These are phyloP conservation scores for Arothron firmamentum DNA, from an alignment of 2,113 vertebrate species.

Conservation along the genomic window DNA sequence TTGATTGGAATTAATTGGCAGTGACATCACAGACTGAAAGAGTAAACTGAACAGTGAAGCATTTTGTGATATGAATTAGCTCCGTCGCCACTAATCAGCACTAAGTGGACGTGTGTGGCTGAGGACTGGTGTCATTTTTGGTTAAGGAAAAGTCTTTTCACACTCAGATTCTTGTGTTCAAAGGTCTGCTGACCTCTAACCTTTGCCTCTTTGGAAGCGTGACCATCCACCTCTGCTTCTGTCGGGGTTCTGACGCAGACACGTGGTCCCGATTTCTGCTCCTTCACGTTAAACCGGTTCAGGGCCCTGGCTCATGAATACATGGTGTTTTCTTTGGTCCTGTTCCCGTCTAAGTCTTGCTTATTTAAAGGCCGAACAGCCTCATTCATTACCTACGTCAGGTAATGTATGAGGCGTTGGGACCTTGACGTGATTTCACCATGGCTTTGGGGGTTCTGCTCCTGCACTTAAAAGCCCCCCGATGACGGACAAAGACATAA, in stretches of 20 bases:
- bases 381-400: slow-evolving; percentile 61
- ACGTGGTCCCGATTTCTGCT: slow-evolving; percentile 41
- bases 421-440: slow-evolving; percentile 60
- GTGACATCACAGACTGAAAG: slow-evolving; percentile 49
- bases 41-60: slow-evolving; percentile 55
- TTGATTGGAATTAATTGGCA: slow-evolving; percentile 68
- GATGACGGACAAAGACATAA: slow-evolving; percentile 73
- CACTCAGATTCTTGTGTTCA: not conserved
- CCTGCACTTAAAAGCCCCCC: slow-evolving; percentile 70
- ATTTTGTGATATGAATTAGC: slow-evolving; percentile 28
- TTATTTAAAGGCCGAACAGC: slow-evolving; percentile 62
- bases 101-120: not conserved
- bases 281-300: slow-evolving; percentile 45
- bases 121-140: slow-evolving; percentile 1
- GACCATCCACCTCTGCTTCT: not conserved
- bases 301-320: slow-evolving; percentile 41
- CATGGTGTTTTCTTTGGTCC: slow-evolving; percentile 69
- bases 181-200: not conserved
- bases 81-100: slow-evolving; percentile 34
- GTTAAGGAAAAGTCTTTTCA: not conserved
- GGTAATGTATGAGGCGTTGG: slow-evolving; percentile 24
- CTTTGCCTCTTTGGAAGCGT: not conserved
- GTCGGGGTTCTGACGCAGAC: slow-evolving; percentile 12
- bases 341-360: slow-evolving; percentile 59
- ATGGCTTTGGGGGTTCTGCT: slow-evolving; percentile 51